A percentile compares a stretch with the other conserved stretches of the same genome.
phyloP scores from a whole-genome alignment of 2,888 invertebrate genomes.

The Allophyes oxyacanthae region DNA sequence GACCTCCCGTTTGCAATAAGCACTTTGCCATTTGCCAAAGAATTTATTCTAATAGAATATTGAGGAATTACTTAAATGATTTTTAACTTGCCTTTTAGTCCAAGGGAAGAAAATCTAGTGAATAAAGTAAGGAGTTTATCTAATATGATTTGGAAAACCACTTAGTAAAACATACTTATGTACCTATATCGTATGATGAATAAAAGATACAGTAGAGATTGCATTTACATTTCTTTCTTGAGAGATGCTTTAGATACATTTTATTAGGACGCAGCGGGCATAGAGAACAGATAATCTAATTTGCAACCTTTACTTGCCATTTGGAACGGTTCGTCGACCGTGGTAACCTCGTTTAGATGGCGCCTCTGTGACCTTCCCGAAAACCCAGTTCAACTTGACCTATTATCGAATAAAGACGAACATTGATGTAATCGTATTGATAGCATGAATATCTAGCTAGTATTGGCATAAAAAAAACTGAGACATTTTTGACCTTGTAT shows the following conservation, averaged over 20 bases:
- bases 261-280: slow-evolving; percentile 8
- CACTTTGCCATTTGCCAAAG: no score
- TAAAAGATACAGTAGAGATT: slow-evolving; percentile 11
- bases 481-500: slow-evolving; percentile 1
- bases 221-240: slow-evolving; percentile 29
- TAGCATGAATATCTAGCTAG: neutral
- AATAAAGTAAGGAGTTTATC: no score
- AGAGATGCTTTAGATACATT: slow-evolving; percentile 18
- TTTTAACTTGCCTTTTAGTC: no score
- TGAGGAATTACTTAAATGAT: no score
- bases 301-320: slow-evolving; percentile 55
- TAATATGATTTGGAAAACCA: neutral
- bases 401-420: slow-evolving; percentile 48
- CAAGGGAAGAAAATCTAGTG: no score
- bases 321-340: slow-evolving; percentile 48
- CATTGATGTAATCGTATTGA: slow-evolving; percentile 11
- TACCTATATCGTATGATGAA: no score
- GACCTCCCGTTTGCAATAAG: no score
- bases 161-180: slow-evolving; percentile 26
- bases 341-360: slow-evolving; percentile 57
- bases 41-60: no score
- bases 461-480: slow-evolving; percentile 26
- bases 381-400: slow-evolving; percentile 50
- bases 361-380: slow-evolving; percentile 63
- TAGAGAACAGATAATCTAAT: slow-evolving; percentile 43